Percentiles rank a stretch among this genome's conserved stretches.
Evolutionary conservation across 1,140 invertebrate species (phyloP).

Genomic region (Drosophila albomicans): DNA sequence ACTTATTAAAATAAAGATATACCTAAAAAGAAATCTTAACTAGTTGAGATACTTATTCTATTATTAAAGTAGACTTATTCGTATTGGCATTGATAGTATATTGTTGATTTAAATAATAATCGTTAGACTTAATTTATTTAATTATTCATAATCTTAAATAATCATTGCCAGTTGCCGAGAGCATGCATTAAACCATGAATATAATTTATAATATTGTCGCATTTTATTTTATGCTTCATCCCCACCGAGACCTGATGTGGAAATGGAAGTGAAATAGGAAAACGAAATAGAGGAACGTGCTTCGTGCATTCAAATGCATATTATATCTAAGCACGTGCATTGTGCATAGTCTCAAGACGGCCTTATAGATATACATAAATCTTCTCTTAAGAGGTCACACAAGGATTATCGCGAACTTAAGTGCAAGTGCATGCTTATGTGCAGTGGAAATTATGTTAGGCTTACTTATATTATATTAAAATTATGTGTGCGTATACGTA

Average conservation of each 20-base stretch:
- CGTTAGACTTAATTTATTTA: background rate
- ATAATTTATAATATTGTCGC: background rate
- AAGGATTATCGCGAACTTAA: conserved; percentile 3
- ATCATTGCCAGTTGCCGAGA: conserved; percentile 10
- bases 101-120: too few species aligned
- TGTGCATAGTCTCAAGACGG: conserved; percentile 7
- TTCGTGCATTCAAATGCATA: conserved; percentile 40
- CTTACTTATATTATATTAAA: background rate
- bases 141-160: background rate
- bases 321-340: conserved; percentile 38
- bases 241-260: background rate
- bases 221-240: background rate
- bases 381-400: background rate
- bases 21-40: background rate
- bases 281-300: conserved; percentile 31
- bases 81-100: too few species aligned
- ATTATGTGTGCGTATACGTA: background rate
- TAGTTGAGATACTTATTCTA: background rate
- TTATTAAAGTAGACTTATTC: too few species aligned
- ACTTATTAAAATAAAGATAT: background rate
- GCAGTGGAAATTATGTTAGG: background rate
- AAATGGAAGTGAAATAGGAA: conserved; percentile 6
- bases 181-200: conserved; percentile 5
- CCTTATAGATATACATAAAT: background rate
- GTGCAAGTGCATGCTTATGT: conserved; percentile 15